Evolutionary conservation across 2,797 vertebrate species (phyloP).

Genomic region (Dipus sagitta): DNA sequence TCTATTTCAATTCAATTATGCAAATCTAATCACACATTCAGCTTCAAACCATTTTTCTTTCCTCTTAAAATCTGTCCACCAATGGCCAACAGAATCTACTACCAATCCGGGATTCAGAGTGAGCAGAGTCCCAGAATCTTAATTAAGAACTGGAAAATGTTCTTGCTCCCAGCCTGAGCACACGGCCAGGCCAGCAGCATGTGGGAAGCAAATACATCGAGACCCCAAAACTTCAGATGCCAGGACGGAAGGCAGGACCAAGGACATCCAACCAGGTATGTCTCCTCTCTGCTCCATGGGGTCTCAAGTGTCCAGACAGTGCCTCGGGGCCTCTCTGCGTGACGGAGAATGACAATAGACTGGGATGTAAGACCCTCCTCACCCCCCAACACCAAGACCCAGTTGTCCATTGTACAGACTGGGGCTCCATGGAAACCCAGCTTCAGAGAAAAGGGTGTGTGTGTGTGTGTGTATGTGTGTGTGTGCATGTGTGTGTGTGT

Average conservation of each 20-base stretch:
- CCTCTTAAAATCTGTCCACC: constrained; percentile 67
- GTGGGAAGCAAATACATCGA: neutral
- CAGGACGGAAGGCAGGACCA: neutral
- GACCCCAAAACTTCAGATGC: neutral
- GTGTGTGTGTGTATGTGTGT: too few relatives aligned
- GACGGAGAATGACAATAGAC: neutral
- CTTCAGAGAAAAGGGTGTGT: neutral
- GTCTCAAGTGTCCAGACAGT: neutral
- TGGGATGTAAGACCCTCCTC: neutral
- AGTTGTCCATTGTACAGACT: neutral
- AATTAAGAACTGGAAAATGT: neutral
- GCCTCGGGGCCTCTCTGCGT: neutral
- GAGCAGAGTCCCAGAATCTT: neutral
- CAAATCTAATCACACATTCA: constrained; percentile 77
- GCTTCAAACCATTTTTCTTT: constrained; percentile 70
- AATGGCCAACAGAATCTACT: constrained; percentile 24
- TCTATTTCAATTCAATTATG: constrained; percentile 79
- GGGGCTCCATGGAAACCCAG: neutral
- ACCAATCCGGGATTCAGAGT: neutral
- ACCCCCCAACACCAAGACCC: too few relatives aligned
- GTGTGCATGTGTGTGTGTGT: neutral
- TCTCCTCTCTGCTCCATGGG: neutral
- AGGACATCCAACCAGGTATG: neutral
- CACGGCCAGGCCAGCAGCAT: neutral
- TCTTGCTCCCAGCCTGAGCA: neutral